Conservation (phyloP, 2,113 vertebrate species). For the Crotalus horridus region DNA sequence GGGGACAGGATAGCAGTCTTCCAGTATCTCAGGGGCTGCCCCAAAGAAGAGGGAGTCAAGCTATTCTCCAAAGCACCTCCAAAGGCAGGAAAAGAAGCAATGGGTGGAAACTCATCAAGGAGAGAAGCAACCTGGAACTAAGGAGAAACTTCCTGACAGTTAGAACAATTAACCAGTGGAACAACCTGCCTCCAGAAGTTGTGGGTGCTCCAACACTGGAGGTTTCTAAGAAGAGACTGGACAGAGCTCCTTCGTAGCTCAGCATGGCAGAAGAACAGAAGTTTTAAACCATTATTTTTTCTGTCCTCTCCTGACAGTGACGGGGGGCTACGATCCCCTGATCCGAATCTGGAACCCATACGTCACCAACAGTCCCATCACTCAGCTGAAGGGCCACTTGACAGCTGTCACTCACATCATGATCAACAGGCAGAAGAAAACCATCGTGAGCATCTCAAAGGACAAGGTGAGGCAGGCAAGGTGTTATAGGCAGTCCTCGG, state of each 20-base stretch:
- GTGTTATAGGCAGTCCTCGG: background rate
- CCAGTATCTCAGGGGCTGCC: too few species aligned
- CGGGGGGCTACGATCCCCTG: slow-evolving; percentile 41
- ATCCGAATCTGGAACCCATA: slow-evolving; percentile 50
- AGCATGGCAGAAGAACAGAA: too few species aligned
- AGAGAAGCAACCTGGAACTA: too few species aligned
- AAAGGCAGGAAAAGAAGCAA: too few species aligned
- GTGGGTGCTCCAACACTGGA: too few species aligned
- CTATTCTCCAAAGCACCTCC: fast-evolving
- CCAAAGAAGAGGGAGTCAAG: too few species aligned
- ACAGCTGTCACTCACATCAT: slow-evolving; percentile 39
- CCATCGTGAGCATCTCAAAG: slow-evolving; percentile 52
- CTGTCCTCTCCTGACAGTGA: slow-evolving; percentile 24
- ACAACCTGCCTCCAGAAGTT: too few species aligned
- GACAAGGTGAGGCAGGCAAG: slow-evolving; percentile 31
- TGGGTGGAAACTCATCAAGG: too few species aligned
- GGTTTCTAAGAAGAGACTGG: too few species aligned
- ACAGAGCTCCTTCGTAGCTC: background rate
- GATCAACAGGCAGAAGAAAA: slow-evolving; percentile 33
- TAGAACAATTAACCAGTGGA: too few species aligned
- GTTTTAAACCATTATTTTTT: background rate
- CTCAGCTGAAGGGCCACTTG: slow-evolving; percentile 42
- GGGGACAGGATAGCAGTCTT: too few species aligned
- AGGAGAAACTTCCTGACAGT: too few species aligned
- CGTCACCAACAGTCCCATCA: slow-evolving; percentile 37